These are phyloP conservation scores for Agrotis segetum DNA, from an alignment of 2,888 invertebrate species.

Conservation along the genomic window DNA sequence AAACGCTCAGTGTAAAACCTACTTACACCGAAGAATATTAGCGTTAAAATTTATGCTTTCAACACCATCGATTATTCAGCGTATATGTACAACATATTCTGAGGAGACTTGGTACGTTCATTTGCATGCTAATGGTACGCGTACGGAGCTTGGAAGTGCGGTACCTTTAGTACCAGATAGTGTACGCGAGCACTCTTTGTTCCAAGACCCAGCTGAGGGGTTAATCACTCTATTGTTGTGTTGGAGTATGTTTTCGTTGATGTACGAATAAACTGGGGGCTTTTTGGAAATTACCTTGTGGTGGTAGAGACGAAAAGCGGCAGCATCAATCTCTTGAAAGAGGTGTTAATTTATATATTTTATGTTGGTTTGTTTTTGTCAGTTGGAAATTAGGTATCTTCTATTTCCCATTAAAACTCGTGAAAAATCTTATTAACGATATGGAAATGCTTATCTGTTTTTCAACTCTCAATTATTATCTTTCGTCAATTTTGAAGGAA, in stretches of 20 bases:
- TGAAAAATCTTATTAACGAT: too few species aligned
- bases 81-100: slow-evolving; percentile 71
- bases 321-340: background rate
- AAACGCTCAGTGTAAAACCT: slow-evolving; percentile 46
- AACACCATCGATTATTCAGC: slow-evolving; percentile 71
- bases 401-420: too few species aligned
- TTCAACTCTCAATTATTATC: too few species aligned
- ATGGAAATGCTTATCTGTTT: too few species aligned
- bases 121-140: slow-evolving; percentile 84
- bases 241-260: slow-evolving; percentile 56
- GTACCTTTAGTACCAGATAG: slow-evolving; percentile 65
- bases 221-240: slow-evolving; percentile 66
- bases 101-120: slow-evolving; percentile 79
- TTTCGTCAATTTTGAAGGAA: too few species aligned
- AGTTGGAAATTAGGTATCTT: background rate
- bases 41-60: slow-evolving; percentile 66
- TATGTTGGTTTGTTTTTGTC: background rate
- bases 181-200: slow-evolving; percentile 63
- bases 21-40: slow-evolving; percentile 58
- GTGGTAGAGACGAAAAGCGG: slow-evolving; percentile 5
- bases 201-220: slow-evolving; percentile 60
- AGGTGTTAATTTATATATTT: background rate
- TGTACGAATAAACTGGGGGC: slow-evolving; percentile 45
- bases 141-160: slow-evolving; percentile 56
- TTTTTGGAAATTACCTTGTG: slow-evolving; percentile 36